These are phyloP conservation scores for Mellilla xanthometata DNA, from an alignment of 2,888 invertebrate species.

Conservation along the genomic window DNA sequence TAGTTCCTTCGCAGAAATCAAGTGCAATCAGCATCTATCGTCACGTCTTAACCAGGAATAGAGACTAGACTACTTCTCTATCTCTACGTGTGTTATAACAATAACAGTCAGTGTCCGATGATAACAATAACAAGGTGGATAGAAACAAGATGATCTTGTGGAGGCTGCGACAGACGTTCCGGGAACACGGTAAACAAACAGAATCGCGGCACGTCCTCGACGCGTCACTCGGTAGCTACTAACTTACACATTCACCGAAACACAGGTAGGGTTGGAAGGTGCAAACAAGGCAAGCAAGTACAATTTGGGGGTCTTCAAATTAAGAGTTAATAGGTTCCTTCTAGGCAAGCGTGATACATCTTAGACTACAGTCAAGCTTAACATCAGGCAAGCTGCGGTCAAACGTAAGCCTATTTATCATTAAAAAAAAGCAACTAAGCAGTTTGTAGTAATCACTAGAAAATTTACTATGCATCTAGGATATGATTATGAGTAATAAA, in stretches of 20 bases:
- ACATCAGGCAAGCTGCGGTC: too few species aligned
- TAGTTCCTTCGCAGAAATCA: not conserved
- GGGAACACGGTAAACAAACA: constrained; percentile 71
- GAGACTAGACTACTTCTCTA: constrained; percentile 2
- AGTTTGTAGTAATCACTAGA: too few species aligned
- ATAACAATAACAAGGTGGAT: constrained; percentile 25
- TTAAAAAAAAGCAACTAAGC: too few species aligned
- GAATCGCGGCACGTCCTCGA: constrained; percentile 68
- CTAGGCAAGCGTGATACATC: too few species aligned
- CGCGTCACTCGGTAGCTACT: constrained; percentile 72
- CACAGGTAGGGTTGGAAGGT: constrained; percentile 53
- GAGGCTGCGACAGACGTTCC: constrained; percentile 48
- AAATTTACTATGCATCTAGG: too few species aligned
- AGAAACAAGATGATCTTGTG: constrained; percentile 31
- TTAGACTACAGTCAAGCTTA: too few species aligned
- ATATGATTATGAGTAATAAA: too few species aligned
- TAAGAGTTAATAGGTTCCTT: too few species aligned
- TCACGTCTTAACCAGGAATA: constrained; percentile 12
- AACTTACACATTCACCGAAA: constrained; percentile 70
- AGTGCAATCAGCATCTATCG: not conserved
- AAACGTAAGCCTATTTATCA: too few species aligned
- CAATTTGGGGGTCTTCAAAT: too few species aligned
- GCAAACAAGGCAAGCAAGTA: too few species aligned
- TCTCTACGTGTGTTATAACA: constrained; percentile 9
- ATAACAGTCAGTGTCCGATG: not conserved